These are phyloP conservation scores for Syngnathus scovelli DNA, from an alignment of 2,113 vertebrate species.

Conservation along the genomic window DNA sequence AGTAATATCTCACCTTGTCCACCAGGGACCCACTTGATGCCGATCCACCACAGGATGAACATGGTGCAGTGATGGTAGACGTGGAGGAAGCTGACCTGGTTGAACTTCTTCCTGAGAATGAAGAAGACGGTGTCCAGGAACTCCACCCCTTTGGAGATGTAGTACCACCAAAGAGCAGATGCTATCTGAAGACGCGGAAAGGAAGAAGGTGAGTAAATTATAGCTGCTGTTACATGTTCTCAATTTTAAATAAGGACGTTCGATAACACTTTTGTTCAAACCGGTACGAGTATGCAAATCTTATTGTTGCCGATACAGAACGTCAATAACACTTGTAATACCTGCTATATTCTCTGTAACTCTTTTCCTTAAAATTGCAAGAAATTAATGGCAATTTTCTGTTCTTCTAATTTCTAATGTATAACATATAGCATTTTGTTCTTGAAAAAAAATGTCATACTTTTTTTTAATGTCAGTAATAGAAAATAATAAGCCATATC, in stretches of 20 bases:
- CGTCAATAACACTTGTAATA: too few species aligned
- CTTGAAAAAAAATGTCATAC: not conserved
- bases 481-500: not conserved
- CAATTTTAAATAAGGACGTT: not conserved
- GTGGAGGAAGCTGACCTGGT: slow-evolving; percentile 96
- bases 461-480: not conserved
- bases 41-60: slow-evolving; percentile 99
- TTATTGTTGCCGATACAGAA: too few species aligned
- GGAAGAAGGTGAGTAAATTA: not conserved
- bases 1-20: slow-evolving; percentile 84
- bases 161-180: slow-evolving; percentile 98
- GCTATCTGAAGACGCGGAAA: slow-evolving; percentile 80
- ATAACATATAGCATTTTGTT: not conserved
- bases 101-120: slow-evolving; percentile 98
- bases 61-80: slow-evolving; percentile 99
- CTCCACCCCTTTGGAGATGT: slow-evolving; percentile 95
- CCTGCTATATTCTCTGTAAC: too few species aligned
- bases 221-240: not conserved
- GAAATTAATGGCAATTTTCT: too few species aligned
- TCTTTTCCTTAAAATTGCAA: too few species aligned
- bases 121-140: slow-evolving; percentile 98
- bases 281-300: too few species aligned
- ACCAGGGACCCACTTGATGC: slow-evolving; percentile 97
- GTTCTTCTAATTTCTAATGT: too few species aligned
- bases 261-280: too few species aligned